Conservation (phyloP, 2,888 invertebrate genomes). For the Lottia gigantea region DNA sequence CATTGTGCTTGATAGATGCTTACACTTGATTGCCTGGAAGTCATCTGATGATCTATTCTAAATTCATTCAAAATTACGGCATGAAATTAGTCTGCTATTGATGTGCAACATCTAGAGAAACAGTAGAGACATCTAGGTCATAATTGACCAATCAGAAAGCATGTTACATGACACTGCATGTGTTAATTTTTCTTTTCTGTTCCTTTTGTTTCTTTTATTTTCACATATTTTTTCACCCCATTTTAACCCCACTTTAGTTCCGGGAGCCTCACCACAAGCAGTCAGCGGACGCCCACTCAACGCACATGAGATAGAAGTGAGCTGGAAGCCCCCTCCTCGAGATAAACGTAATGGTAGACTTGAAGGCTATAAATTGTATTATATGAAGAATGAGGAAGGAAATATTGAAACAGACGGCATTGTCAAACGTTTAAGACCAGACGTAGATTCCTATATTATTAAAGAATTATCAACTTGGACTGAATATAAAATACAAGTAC, state of each 20-base stretch:
- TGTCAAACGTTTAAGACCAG: slow-evolving; percentile 55
- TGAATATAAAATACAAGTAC: slow-evolving; percentile 95
- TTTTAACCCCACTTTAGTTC: slow-evolving; percentile 75
- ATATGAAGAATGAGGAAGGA: slow-evolving; percentile 68
- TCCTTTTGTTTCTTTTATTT: slow-evolving; percentile 32
- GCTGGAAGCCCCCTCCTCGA: slow-evolving; percentile 92
- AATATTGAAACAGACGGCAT: slow-evolving; percentile 73
- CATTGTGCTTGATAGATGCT: too few relatives aligned
- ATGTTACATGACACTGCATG: slow-evolving; percentile 4
- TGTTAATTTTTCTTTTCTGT: slow-evolving; percentile 11
- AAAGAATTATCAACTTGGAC: slow-evolving; percentile 95
- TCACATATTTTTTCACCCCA: slow-evolving; percentile 25
- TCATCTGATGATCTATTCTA: too few relatives aligned
- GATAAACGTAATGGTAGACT: slow-evolving; percentile 85
- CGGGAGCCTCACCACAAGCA: slow-evolving; percentile 95
- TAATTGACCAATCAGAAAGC: slow-evolving; percentile 14
- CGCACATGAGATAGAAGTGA: slow-evolving; percentile 88
- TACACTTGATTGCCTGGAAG: too few relatives aligned
- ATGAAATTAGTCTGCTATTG: too few relatives aligned
- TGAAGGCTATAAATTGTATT: slow-evolving; percentile 60
- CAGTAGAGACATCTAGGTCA: not conserved
- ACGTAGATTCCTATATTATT: slow-evolving; percentile 75
- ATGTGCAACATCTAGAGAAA: too few relatives aligned
- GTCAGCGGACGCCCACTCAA: slow-evolving; percentile 88
- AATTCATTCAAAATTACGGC: too few relatives aligned